Evolutionary conservation across 2,888 invertebrate genomes (phyloP).

Genomic region (Lycia hirtaria): DNA sequence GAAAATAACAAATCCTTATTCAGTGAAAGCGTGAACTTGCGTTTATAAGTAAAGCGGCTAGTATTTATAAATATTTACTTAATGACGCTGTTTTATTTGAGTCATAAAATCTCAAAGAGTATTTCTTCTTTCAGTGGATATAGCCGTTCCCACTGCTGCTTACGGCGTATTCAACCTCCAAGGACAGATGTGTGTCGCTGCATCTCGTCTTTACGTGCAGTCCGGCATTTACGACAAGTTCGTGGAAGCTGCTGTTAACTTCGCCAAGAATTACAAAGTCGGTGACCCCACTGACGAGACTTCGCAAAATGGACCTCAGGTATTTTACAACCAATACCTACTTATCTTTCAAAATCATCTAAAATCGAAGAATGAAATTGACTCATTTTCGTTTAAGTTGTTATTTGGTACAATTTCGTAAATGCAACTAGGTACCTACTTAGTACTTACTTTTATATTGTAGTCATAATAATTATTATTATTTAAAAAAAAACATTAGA

Average conservation of each 20-base stretch:
- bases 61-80: too few relatives aligned
- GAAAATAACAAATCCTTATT: too few relatives aligned
- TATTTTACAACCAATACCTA: slow-evolving; percentile 13
- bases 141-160: slow-evolving; percentile 58
- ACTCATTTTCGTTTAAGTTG: too few relatives aligned
- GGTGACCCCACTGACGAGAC: slow-evolving; percentile 75
- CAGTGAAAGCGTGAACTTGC: too few relatives aligned
- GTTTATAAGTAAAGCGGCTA: too few relatives aligned
- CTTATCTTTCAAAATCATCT: not conserved
- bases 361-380: too few relatives aligned
- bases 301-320: slow-evolving; percentile 62
- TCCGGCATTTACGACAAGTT: slow-evolving; percentile 91
- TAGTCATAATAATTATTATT: too few relatives aligned
- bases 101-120: not conserved
- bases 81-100: not conserved
- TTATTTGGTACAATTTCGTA: too few relatives aligned
- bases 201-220: slow-evolving; percentile 67
- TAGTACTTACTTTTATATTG: too few relatives aligned
- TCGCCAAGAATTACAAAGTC: slow-evolving; percentile 88
- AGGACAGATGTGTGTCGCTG: slow-evolving; percentile 66
- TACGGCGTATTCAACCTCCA: slow-evolving; percentile 59
- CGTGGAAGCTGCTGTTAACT: slow-evolving; percentile 88
- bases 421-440: too few relatives aligned
- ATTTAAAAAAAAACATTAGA: too few relatives aligned
- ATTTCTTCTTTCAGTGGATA: slow-evolving; percentile 49